Evolutionary conservation across 2,888 invertebrate species (phyloP).

Genomic region (Synanthedon formicaeformis): DNA sequence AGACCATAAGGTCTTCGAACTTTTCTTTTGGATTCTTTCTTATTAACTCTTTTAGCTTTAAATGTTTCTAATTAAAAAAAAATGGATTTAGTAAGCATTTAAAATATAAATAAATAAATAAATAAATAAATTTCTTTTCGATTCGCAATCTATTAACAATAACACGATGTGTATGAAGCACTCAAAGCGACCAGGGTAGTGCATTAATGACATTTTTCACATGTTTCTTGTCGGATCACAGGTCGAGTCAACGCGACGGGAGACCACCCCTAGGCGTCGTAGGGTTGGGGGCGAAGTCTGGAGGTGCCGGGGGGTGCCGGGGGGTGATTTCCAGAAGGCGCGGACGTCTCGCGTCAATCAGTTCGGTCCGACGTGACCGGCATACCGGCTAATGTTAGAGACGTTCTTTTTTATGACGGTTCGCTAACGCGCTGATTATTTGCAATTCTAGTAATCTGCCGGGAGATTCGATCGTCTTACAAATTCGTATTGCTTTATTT

Average conservation of each 20-base stretch:
- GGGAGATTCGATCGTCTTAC: constrained; percentile 1
- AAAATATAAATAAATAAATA: too few species aligned
- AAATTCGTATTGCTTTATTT: constrained; percentile 6
- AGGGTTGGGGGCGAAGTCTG: constrained; percentile 13
- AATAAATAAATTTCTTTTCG: too few species aligned
- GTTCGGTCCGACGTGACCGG: constrained; percentile 61
- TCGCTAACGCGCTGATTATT: constrained; percentile 38
- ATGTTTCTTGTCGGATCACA: constrained; percentile 54
- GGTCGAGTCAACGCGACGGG: constrained; percentile 39
- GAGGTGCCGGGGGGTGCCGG: constrained; percentile 5
- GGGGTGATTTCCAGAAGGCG: constrained; percentile 27
- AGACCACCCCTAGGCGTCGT: constrained; percentile 10
- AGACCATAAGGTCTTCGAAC: too few species aligned
- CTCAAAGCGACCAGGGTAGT: constrained; percentile 33
- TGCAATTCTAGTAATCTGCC: constrained; percentile 26
- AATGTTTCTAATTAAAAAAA: too few species aligned
- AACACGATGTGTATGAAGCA: constrained; percentile 10
- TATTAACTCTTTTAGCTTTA: too few species aligned
- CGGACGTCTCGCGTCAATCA: constrained; percentile 69
- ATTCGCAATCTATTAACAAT: too few species aligned
- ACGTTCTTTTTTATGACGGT: constrained; percentile 40
- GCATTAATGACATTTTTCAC: constrained; percentile 69
- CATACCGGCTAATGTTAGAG: constrained; percentile 38
- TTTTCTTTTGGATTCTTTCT: too few species aligned
- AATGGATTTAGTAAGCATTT: too few species aligned